phyloP scores from a whole-genome alignment of 2,113 vertebrate genomes.

The Tragulus kanchil region DNA sequence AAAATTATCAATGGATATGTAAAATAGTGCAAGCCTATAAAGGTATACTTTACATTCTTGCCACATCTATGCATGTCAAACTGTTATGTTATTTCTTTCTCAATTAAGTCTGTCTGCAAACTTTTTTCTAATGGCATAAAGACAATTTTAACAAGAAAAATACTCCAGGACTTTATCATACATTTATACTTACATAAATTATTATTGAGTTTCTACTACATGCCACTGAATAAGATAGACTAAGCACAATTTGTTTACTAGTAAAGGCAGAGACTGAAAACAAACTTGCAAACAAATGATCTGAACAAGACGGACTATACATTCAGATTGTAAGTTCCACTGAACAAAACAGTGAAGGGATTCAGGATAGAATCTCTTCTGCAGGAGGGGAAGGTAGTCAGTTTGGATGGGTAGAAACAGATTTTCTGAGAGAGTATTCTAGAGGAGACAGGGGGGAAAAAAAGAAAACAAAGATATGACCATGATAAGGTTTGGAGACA shows the following conservation, averaged over 20 bases:
- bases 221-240: neutral
- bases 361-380: no score
- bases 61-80: neutral
- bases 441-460: neutral
- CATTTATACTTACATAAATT: neutral
- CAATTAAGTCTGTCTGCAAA: slow-evolving; percentile 17
- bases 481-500: neutral
- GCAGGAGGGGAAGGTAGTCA: neutral
- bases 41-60: neutral
- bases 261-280: slow-evolving; percentile 23
- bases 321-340: neutral
- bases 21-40: neutral
- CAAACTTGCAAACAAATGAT: neutral
- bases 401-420: neutral
- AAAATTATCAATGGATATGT: neutral
- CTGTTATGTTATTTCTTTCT: neutral
- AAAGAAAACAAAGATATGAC: neutral
- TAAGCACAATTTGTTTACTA: neutral
- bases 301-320: neutral
- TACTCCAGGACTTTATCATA: neutral
- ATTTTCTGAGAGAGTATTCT: neutral
- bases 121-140: neutral
- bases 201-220: neutral
- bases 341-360: slow-evolving; percentile 2
- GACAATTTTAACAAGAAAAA: slow-evolving; percentile 34